A percentile compares a stretch with the other conserved stretches of the same genome.
These are phyloP conservation scores for Xenopus tropicalis DNA, from an alignment of 2,113 vertebrate genomes.

Conservation along the genomic window UCB_Xtro_10.0 CM004446.2:142667001-142667500, in stretches of 20 bases:
- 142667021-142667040: background rate
- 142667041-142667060: constrained; percentile 20
- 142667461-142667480: constrained; percentile 59
- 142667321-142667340: too few species aligned
- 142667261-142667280: too few species aligned
- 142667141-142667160: constrained; percentile 28
- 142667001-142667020: background rate
- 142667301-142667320: too few species aligned
- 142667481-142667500: constrained; percentile 29
- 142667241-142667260: constrained; percentile 74
- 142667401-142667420: constrained; percentile 75
- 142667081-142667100: constrained; percentile 30
- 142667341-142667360: constrained; percentile 40
- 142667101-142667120: constrained; percentile 14
- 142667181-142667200: constrained; percentile 43
- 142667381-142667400: constrained; percentile 63
- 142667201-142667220: constrained; percentile 64
- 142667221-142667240: constrained; percentile 66
- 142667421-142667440: constrained; percentile 66
- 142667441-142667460: constrained; percentile 56
- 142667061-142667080: constrained; percentile 11
- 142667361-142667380: constrained; percentile 72
- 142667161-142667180: background rate
- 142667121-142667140: constrained; percentile 35
- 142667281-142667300: too few species aligned